phyloP scores from a whole-genome alignment of 2,888 invertebrate species.

The Acrobasis suavella region DNA sequence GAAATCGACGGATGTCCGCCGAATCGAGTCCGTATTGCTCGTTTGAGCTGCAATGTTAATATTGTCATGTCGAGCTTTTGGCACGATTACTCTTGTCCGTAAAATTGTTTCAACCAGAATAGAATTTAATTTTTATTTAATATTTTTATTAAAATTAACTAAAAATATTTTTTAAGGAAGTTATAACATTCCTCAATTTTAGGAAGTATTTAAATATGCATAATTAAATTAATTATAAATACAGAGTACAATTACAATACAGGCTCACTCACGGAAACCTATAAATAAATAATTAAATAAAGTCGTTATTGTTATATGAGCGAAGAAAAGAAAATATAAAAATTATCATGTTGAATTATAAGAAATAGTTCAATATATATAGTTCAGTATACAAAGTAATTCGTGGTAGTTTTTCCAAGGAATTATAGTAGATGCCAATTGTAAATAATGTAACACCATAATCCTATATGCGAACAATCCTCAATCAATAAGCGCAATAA shows the following conservation, averaged over 20 bases:
- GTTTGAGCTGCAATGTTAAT: background rate
- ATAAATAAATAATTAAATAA: background rate
- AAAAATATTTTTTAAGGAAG: constrained; percentile 15
- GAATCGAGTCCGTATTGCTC: background rate
- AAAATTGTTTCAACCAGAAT: too few relatives aligned
- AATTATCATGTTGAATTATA: background rate
- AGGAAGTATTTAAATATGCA: constrained; percentile 3
- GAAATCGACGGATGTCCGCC: constrained; percentile 12
- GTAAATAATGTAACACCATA: too few relatives aligned
- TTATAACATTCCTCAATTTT: constrained; percentile 3
- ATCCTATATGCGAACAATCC: too few relatives aligned
- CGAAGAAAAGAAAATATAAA: too few relatives aligned
- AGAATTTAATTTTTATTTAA: too few relatives aligned
- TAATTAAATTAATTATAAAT: background rate
- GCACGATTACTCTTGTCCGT: too few relatives aligned
- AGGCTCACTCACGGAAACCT: background rate
- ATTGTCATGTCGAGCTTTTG: background rate
- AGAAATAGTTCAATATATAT: background rate
- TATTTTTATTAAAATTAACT: too few relatives aligned
- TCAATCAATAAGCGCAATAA: too few relatives aligned
- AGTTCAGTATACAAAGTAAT: background rate
- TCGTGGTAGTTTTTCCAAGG: too few relatives aligned
- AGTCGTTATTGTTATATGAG: too few relatives aligned
- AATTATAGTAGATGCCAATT: too few relatives aligned
- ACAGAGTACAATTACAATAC: background rate